Conservation (phyloP, 2,888 invertebrate species). For the Dasypogon diadema region DNA sequence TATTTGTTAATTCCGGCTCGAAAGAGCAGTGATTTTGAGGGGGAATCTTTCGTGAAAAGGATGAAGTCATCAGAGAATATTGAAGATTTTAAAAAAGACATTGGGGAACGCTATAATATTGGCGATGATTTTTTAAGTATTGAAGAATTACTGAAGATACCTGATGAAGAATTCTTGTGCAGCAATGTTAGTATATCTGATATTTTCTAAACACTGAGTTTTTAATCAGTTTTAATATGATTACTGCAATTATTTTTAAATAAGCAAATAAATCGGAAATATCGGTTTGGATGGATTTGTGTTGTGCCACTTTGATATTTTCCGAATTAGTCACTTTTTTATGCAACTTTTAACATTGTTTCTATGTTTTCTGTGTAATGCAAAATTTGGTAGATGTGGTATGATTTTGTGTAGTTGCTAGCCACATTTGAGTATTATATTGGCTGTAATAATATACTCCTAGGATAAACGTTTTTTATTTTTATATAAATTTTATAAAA, state of each 20-base stretch:
- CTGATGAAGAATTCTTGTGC: background rate
- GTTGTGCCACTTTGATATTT: too few relatives aligned
- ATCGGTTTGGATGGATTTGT: too few relatives aligned
- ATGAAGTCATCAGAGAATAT: background rate
- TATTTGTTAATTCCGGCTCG: background rate
- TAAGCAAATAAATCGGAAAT: background rate
- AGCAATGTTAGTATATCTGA: slow-evolving; percentile 9
- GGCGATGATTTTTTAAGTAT: background rate
- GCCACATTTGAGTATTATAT: too few relatives aligned
- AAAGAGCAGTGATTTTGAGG: background rate
- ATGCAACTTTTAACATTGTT: too few relatives aligned
- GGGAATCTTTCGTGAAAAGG: background rate
- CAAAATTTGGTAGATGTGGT: too few relatives aligned
- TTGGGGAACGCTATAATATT: background rate
- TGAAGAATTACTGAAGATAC: slow-evolving; percentile 1
- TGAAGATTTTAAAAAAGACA: background rate
- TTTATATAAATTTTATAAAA: too few relatives aligned
- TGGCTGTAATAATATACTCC: too few relatives aligned
- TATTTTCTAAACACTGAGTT: background rate
- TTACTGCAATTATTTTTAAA: background rate
- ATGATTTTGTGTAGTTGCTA: too few relatives aligned
- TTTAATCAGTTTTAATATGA: background rate
- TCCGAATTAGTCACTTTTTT: too few relatives aligned
- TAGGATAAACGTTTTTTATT: too few relatives aligned
- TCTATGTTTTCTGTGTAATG: too few relatives aligned